Evolutionary conservation across 2,113 vertebrate species (phyloP), one percentile per base, ranked within the genome.

Genomic region (Lampris incognitus): DNA sequence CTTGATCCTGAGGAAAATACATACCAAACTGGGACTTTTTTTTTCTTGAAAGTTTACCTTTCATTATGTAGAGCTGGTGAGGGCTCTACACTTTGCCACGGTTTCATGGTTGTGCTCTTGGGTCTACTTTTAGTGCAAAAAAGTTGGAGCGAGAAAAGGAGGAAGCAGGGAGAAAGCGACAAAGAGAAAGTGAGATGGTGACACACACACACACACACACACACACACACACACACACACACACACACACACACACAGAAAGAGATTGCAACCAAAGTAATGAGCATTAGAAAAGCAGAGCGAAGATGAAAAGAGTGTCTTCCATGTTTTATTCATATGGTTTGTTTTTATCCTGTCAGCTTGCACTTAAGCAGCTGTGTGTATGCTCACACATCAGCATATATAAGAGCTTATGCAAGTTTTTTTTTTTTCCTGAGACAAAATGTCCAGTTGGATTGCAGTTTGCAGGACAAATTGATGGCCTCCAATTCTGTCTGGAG

Each of bases 291-390:
- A 91, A 87, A 81, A 88, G 79, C 78, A 74, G 78, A 82, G 84
- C 10, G 57, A 78, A 90, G 90, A 92, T 92, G 87, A 92, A 92
- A 90, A 84, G 72, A 87, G 78, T 71, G 66, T 64, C 81, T 67
- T 10, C 70, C 63, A 92, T 90, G 81, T 88, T 90, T 92, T 89
- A 92, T 92, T 92, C 87, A 90, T 92, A 74, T 65, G 76, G 86
- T 90, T 90, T 90, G 88, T 90, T 89, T 92, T 92, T 90, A 88
- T 81, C 72, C 79, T 72, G 84, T 88, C 66, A 72, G 69, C 83
- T 87, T 72, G 69, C 79, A 85, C 87, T 61, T 84, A 24, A 80
- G 64, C 72, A 76, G 52, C 61, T 74, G 72, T 40, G 39, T 38
- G 10, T 38, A 37, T 63, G 79, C 74, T n/a, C 66, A 76, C 86